These are phyloP conservation scores for Microchrysa polita DNA, from an alignment of 2,888 invertebrate genomes.

Conservation along the genomic window DNA sequence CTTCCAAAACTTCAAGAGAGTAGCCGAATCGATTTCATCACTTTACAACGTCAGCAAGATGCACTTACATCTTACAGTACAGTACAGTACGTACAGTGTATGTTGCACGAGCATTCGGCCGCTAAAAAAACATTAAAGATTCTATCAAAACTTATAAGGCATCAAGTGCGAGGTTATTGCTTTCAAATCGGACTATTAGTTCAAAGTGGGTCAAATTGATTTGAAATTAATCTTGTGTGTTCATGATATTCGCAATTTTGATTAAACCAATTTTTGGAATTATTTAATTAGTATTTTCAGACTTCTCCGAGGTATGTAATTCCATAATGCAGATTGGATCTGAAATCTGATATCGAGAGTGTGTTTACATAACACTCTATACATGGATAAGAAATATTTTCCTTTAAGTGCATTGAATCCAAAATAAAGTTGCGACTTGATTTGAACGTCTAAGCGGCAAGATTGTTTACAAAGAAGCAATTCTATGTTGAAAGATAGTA, in stretches of 20 bases:
- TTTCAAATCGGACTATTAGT: background rate
- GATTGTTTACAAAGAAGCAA: background rate
- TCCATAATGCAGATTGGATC: too few species aligned
- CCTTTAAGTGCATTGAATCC: too few species aligned
- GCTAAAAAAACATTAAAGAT: background rate
- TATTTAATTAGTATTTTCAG: too few species aligned
- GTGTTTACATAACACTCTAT: too few species aligned
- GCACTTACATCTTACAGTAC: too few species aligned
- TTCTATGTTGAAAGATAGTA: background rate
- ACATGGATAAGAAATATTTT: too few species aligned
- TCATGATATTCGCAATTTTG: background rate
- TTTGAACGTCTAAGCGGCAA: background rate
- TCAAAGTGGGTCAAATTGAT: background rate
- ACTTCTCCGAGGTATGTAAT: background rate
- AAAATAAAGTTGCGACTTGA: too few species aligned
- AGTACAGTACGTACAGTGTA: too few species aligned
- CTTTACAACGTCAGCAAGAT: background rate
- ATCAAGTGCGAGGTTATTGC: background rate
- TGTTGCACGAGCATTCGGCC: background rate
- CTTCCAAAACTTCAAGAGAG: constrained; percentile 8
- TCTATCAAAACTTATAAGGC: background rate
- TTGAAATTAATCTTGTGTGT: background rate
- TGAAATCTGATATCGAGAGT: too few species aligned
- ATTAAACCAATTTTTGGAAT: background rate
- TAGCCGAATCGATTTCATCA: constrained; percentile 31